Conservation (phyloP, 2,113 vertebrate genomes). For the Acrocephalus arundinaceus region DNA sequence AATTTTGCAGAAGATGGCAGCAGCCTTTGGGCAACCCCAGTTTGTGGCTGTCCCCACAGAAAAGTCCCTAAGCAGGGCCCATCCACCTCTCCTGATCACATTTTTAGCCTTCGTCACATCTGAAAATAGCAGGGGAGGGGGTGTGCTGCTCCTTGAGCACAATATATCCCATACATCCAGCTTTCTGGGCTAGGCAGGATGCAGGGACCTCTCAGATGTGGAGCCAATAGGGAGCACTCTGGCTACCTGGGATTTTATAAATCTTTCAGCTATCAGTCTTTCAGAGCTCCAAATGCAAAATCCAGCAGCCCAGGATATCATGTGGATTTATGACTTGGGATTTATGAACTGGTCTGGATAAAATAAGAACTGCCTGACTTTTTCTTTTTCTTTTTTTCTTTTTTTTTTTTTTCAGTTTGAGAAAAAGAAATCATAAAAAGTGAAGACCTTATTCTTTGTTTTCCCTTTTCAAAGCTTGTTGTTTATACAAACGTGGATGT, state of each 20-base stretch:
- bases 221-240: conserved; percentile 15
- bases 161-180: conserved; percentile 31
- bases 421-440: conserved; percentile 22
- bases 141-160: neutral
- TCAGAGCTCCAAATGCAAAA: conserved; percentile 68
- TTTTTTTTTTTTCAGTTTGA: neutral
- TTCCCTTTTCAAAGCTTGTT: neutral
- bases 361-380: conserved; percentile 54
- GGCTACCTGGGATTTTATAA: conserved; percentile 61
- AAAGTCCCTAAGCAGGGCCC: neutral
- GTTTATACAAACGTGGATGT: neutral
- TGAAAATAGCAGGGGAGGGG: neutral
- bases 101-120: neutral
- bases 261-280: conserved; percentile 63
- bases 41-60: neutral
- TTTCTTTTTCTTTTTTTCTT: neutral
- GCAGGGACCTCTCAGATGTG: neutral
- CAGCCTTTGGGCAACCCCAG: neutral
- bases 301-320: conserved; percentile 59
- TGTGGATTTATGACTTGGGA: conserved; percentile 63
- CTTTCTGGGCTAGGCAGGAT: neutral
- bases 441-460: neutral
- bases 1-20: neutral
- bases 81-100: neutral
- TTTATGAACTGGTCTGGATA: conserved; percentile 67